Evolutionary conservation across 2,113 vertebrate species (phyloP).

Genomic region (Zapus hudsonius): DNA sequence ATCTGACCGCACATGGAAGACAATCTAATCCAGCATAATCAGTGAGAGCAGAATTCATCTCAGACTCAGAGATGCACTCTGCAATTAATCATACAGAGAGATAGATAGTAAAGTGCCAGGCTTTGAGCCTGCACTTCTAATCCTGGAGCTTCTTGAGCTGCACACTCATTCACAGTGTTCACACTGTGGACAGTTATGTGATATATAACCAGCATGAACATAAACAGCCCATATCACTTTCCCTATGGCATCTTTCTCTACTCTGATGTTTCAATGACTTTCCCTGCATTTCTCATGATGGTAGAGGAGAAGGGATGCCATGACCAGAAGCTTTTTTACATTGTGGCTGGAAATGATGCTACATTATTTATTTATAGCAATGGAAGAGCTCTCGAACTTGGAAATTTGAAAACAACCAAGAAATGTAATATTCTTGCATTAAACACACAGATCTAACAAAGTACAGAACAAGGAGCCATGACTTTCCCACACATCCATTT

Average conservation of each 20-base stretch:
- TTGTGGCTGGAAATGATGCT: conserved; percentile 48
- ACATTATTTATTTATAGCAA: conserved; percentile 55
- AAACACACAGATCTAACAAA: not conserved
- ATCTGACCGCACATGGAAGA: conserved; percentile 73
- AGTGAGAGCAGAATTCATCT: conserved; percentile 71
- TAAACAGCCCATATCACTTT: conserved; percentile 57
- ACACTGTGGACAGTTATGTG: conserved; percentile 65
- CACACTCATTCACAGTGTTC: conserved; percentile 63
- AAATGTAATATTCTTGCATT: not conserved
- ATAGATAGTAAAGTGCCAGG: conserved; percentile 69
- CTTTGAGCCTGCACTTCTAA: not conserved
- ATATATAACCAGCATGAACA: conserved; percentile 48
- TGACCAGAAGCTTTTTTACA: conserved; percentile 17
- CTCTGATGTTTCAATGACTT: conserved; percentile 63
- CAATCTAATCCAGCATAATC: conserved; percentile 67
- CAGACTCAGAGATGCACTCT: conserved; percentile 57
- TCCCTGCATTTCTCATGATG: conserved; percentile 56
- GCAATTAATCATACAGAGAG: not conserved
- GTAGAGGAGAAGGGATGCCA: conserved; percentile 36
- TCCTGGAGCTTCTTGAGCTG: not conserved
- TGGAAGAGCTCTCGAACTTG: conserved; percentile 2
- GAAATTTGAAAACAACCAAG: not conserved
- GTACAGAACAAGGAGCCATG: not conserved
- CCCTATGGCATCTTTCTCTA: conserved; percentile 14
- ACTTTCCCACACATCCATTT: not conserved